Evolutionary conservation across 1,140 invertebrate genomes (phyloP).

Genomic region (Brachionus rubens): DNA sequence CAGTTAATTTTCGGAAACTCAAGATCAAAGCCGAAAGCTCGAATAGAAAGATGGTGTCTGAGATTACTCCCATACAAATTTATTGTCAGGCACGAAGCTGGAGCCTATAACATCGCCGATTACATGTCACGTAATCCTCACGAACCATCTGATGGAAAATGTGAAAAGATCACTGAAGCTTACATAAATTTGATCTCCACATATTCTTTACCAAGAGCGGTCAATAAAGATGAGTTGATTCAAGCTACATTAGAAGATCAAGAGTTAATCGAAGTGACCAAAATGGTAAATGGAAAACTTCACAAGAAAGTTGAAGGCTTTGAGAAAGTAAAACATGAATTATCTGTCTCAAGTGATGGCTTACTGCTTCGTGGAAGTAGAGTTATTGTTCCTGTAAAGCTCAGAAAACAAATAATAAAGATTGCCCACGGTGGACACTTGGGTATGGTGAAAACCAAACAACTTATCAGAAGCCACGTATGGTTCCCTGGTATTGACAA

Average conservation of each 20-base stretch:
- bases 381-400: conserved; percentile 48
- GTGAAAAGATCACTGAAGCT: too few species aligned
- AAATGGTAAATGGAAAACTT: too few species aligned
- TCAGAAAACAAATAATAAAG: conserved; percentile 45
- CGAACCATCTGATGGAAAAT: too few species aligned
- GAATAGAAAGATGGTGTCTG: neutral
- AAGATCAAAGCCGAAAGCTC: neutral
- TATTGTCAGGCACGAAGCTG: too few species aligned
- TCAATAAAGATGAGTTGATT: too few species aligned
- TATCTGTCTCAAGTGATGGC: neutral
- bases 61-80: too few species aligned
- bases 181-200: too few species aligned
- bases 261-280: neutral
- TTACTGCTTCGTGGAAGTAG: conserved; percentile 41
- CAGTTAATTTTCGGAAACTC: neutral
- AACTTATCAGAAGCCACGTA: conserved; percentile 48
- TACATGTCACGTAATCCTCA: too few species aligned
- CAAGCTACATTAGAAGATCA: neutral
- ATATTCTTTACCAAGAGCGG: too few species aligned
- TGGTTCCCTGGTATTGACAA: conserved; percentile 49
- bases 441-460: conserved; percentile 49
- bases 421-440: conserved; percentile 48
- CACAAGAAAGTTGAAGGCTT: neutral
- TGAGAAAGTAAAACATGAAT: neutral
- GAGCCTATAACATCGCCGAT: too few species aligned